Evolutionary conservation across 2,888 invertebrate species (phyloP).

Genomic region (Pseudococcus viburni): DNA sequence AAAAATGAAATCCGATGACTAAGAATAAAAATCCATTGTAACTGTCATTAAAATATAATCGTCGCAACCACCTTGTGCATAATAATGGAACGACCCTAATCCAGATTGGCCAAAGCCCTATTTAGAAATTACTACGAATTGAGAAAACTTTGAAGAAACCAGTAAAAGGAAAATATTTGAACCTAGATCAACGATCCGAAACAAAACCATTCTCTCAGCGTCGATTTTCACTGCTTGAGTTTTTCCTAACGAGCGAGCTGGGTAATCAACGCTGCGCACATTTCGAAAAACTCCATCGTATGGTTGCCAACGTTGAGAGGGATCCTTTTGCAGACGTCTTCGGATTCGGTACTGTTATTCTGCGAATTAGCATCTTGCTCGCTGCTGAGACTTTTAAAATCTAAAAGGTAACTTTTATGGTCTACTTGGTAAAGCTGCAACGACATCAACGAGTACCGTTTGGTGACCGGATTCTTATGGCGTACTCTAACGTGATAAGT

Average conservation of each 20-base stretch:
- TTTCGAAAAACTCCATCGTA: slow-evolving; percentile 99
- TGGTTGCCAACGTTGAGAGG: slow-evolving; percentile 79
- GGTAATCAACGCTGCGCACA: slow-evolving; percentile 98
- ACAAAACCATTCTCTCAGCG: neutral
- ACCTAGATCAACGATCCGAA: neutral
- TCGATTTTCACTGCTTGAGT: neutral
- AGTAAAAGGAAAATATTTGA: neutral
- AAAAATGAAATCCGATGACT: neutral
- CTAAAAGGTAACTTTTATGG: slow-evolving; percentile 95
- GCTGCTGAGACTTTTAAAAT: slow-evolving; percentile 89
- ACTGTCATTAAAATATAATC: slow-evolving; percentile 31
- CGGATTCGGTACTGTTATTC: slow-evolving; percentile 64
- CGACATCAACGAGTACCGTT: slow-evolving; percentile 94
- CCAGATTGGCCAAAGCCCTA: neutral
- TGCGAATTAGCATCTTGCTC: slow-evolving; percentile 70
- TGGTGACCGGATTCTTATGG: slow-evolving; percentile 87
- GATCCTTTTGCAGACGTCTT: slow-evolving; percentile 64
- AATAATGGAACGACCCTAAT: slow-evolving; percentile 7
- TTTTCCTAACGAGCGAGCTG: slow-evolving; percentile 87
- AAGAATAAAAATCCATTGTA: neutral
- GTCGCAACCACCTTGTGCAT: neutral
- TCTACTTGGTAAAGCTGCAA: slow-evolving; percentile 99
- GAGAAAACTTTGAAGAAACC: neutral
- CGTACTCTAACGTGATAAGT: slow-evolving; percentile 96
- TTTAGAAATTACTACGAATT: neutral